Conservation (phyloP, 2,888 invertebrate genomes). For the Dasypogon diadema region DNA sequence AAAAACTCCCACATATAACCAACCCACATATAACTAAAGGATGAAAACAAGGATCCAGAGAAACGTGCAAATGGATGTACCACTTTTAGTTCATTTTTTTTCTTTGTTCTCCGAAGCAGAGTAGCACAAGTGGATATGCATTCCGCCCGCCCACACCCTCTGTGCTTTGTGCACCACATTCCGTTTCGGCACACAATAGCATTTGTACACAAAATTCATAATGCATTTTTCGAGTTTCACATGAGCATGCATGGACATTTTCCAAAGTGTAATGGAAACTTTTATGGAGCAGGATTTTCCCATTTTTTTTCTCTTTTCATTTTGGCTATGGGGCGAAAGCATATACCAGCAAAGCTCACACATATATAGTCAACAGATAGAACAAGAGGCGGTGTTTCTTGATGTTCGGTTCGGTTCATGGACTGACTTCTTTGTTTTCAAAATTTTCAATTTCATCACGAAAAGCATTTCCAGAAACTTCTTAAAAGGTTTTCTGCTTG, state of each 20-base stretch:
- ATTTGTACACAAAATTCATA: slow-evolving; percentile 16
- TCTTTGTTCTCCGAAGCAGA: neutral
- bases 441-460: neutral
- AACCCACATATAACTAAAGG: neutral
- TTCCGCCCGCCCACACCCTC: neutral
- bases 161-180: neutral
- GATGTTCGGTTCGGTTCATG: neutral
- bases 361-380: neutral
- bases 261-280: slow-evolving; percentile 1
- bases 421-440: neutral
- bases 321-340: neutral
- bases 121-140: neutral
- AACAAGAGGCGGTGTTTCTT: neutral
- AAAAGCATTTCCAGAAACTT: neutral
- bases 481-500: slow-evolving; percentile 51
- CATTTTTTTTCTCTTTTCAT: neutral
- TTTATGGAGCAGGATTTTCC: neutral
- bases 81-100: neutral
- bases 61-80: neutral
- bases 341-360: too few species aligned
- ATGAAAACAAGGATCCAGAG: neutral
- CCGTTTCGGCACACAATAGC: neutral
- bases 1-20: too few species aligned
- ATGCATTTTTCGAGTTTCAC: slow-evolving; percentile 7
- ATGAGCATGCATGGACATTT: neutral